Evolutionary conservation across 2,797 vertebrate species (phyloP), one percentile per base, ranked within the genome.

Genomic region (Peromyscus attwateri): DNA sequence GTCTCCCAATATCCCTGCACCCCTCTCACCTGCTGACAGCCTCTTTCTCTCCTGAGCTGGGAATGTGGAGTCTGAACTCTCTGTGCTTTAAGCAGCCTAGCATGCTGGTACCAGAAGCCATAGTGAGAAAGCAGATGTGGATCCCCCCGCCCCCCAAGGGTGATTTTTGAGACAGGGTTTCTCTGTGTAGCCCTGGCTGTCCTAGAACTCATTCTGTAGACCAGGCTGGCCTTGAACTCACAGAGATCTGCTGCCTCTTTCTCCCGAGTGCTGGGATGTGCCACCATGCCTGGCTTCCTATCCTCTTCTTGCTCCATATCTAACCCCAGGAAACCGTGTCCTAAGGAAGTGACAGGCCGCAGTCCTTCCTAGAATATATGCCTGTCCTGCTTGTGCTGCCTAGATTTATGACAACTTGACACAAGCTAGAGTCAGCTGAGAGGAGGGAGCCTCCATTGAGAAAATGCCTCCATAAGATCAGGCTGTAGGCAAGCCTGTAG

Each of bases 261-360:
- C 29, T 52, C 64, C 31, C 1, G 1, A 49, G 29, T 68, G 21
- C 64, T 68, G 62, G 62, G 4, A 66, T n/a, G 12, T 1, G 27
- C 43, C 29, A 66, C 10, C 27, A 25, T 12, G 3, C n/a, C 19
- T 79, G 29, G 31, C 64, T 68, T 68, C 64, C 64, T 87, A 97
- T 96, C 91, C 46, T 17, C 60, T 88, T 29, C 40, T 25, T 97
- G 52, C 34, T 93, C 73, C 25, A 34, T n/a, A 43, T 31, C 79
- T 97, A 92, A 81, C 88, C 97, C 85, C 34, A 96, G 66, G 25
- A 14, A 89, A 66, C 25, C 85, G 16, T 70, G 40, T 77, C 19
- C 43, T 62, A 29, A 79, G 79, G 84, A 92, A 89, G 25, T 6
- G 75, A 23, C 17, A 10, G 13, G 76, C 40, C 31, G 9, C 62